These are phyloP conservation scores for Pantherophis guttatus DNA, from an alignment of 2,113 vertebrate species.

Conservation along the genomic window DNA sequence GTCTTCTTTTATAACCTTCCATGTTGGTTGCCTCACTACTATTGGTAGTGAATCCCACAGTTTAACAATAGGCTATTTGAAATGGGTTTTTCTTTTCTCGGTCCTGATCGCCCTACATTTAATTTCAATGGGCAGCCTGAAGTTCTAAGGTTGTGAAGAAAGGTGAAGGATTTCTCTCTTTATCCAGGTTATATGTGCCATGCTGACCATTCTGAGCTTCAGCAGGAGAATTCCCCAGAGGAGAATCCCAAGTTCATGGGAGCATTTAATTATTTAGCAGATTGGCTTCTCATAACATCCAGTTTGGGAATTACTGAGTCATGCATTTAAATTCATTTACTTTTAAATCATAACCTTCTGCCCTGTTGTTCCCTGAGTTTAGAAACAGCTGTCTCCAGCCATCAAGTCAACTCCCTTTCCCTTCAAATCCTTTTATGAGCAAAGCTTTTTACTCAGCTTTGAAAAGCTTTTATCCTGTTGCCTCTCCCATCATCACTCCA, in stretches of 20 bases:
- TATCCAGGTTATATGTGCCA: not conserved
- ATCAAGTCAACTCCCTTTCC: not conserved
- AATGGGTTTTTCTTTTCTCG: not conserved
- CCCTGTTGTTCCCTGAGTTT: not conserved
- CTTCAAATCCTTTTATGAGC: not conserved
- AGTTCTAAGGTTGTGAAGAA: not conserved
- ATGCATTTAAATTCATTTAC: conserved; percentile 7
- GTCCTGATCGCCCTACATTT: not conserved
- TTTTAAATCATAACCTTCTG: conserved; percentile 13
- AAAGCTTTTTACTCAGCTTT: not conserved
- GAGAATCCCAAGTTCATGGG: not conserved
- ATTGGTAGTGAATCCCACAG: not conserved
- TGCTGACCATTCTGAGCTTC: not conserved
- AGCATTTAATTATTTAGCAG: not conserved
- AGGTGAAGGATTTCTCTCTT: not conserved
- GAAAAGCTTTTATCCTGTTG: not conserved
- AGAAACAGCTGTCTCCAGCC: conserved; percentile 3
- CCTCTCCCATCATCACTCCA: not conserved
- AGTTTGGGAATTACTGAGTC: not conserved
- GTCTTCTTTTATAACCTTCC: not conserved
- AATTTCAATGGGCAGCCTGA: not conserved
- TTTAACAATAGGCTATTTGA: not conserved
- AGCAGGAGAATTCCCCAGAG: not conserved
- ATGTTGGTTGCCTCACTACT: not conserved
- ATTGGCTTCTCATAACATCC: not conserved